Evolutionary conservation across 2,113 vertebrate genomes (phyloP), one percentile per base, ranked within the genome.

Genomic region (Alaudala cheleensis): DNA sequence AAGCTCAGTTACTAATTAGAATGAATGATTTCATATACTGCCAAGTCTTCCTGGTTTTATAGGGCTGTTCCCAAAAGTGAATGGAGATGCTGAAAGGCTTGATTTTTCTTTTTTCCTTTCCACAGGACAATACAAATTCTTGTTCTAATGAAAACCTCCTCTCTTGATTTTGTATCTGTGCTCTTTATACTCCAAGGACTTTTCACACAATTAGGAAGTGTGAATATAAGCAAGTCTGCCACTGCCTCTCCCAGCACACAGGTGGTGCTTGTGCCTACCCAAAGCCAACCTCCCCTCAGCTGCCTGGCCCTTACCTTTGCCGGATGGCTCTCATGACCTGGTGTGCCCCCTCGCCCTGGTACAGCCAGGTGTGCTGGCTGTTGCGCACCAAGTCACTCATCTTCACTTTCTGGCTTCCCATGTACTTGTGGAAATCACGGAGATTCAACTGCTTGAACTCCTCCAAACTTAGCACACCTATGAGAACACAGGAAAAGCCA

Each of bases 321-420:
- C 98, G 98, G 96, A 99, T 98, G 77, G 98, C 96, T 37, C 98
- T 98, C 96, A 99, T 98, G 82, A 99, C 97, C 26, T 98, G 98
- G 95, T 99, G 99, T 33, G 99, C 98, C 12, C 99, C 99, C 47
- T 98, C 98, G 1, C 99, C 99, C 93, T 99, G 99, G 97, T 99
- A 98, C 53, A 99, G 98, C 98, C 98, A 99, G 0, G 99, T 99
- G 88, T 99, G 98, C 90, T 98, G 98, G 97, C 98, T 99, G 83
- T 98, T 99, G 64, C 99, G 98, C 72, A 99, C 98, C 92, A 98
- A 88, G 53, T 98, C 98, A 14, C 96, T 98, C 95, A 97, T 97
- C 82, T 98, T 98, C 11, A 97, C 98, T 65, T 98, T 96, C 57
- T 96, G 98, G 72, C 87, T 98, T 58, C 98, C 98, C 96, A 98